phyloP scores from a whole-genome alignment of 1,140 invertebrate genomes.

The Homarus americanus region DNA sequence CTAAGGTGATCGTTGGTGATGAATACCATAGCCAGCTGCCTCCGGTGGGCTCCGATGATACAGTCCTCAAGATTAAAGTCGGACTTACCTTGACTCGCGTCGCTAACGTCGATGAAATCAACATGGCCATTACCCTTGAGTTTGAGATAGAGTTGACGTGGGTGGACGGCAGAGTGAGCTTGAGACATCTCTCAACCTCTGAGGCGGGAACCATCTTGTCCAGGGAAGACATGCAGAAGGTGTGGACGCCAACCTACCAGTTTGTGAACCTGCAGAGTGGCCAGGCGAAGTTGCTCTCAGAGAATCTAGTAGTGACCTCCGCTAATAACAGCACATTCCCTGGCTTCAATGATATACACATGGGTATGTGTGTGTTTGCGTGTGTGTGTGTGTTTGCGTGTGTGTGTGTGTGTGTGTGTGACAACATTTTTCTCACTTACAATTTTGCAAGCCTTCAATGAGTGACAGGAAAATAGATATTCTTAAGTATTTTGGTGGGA shows the following conservation, averaged over 20 bases:
- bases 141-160: constrained; percentile 43
- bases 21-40: constrained; percentile 52
- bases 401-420: no score
- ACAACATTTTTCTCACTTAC: no score
- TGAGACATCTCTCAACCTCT: constrained; percentile 32
- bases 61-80: constrained; percentile 9
- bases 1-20: neutral
- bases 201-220: constrained; percentile 13
- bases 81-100: constrained; percentile 43
- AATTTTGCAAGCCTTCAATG: no score
- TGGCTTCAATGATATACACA: constrained; percentile 40
- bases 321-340: constrained; percentile 25
- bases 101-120: constrained; percentile 51
- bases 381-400: no score
- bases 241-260: constrained; percentile 34
- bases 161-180: constrained; percentile 37
- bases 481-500: no score
- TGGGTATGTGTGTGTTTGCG: no score
- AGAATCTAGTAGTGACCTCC: neutral
- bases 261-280: constrained; percentile 36
- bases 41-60: constrained; percentile 6
- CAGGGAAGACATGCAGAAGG: constrained; percentile 27
- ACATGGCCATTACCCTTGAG: constrained; percentile 57
- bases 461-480: no score
- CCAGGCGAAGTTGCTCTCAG: neutral